Base-by-base conservation (phyloP, 2,888 invertebrate genomes). In the Blomia tropicalis region DNA sequence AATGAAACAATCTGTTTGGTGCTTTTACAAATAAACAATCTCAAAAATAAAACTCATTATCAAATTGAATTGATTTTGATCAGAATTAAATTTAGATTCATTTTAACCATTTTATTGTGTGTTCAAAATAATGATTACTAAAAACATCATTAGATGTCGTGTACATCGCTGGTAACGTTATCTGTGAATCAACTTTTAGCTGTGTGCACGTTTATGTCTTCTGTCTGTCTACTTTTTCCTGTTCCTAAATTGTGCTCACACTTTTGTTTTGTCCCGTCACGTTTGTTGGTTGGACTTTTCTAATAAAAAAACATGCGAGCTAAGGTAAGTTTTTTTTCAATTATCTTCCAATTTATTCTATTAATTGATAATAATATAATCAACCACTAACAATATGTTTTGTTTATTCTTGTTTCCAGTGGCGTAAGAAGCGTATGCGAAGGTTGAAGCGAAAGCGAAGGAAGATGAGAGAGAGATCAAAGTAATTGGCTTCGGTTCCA, bases 371-470 rank as follows among this genome's bases (percentile, higher is more conserved):
- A 29, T 44, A 2, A 3, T 59, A n/a, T n/a, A n/a, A n/a, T n/a
- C n/a, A n/a, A n/a, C n/a, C n/a, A n/a, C 22, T 41, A 41, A 41
- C n/a, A n/a, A 17, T 41, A 17, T 41, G 41, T 41, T 41, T 2
- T 2, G 14, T 56, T 31, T 56, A 2, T 56, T 19, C 60, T n/a
- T 36, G 7, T n/a, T 36, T 64, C n/a, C 44, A 71, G 70, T 71
- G 70, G 71, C 67, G 69, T 61, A 71, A 71, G 69, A 71, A 71
- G 70, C 69, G 71, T 64, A 71, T 71, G 71, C 70, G 71, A 63
- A 69, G 71, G 67, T 68, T 71, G 69, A 71, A 71, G 71, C 69
- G 71, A 62, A 71, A 71, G 69, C 69, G 71, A 64, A 70, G 71
- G 69, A 70, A 70, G 67, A 68, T 68, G 68, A 66, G 67, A 62